Evolutionary conservation across 2,113 vertebrate genomes (phyloP), one percentile per base, ranked within the genome.

Genomic region (Phyllostomus hastatus): DNA sequence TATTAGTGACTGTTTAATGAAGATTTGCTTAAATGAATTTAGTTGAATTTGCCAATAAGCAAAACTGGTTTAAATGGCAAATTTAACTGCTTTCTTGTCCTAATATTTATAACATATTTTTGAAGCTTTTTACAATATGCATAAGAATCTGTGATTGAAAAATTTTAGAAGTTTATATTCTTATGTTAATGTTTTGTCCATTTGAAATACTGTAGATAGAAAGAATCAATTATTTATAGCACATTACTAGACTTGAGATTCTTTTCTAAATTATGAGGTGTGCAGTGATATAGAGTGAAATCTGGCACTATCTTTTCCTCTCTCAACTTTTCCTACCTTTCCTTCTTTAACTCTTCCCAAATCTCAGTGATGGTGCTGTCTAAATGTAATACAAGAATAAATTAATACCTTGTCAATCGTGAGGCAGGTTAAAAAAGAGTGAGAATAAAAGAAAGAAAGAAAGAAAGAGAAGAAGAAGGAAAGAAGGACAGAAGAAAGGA

Each of bases 121-220:
- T 92, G 43, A 97, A 80, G 35, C 43, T 95, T 96, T 88, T 97
- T 50, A 92, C 50, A 97, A 80, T 17, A 69, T 89, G 90, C 83
- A 94, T 94, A 67, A 59, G 57, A 94, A 96, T 95, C 88, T 97
- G 4, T 66, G 43, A 28, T 4, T 82, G 19, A 75, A 75, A 84
- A 67, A 2, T 16, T 24, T n/a, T 70, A 33, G 26, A 82, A 33
- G 19, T 26, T 66, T 50, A 50, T 72, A 91, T 93, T 96, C 10
- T 52, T 46, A 33, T 48, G 14, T 28, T 70, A 84, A 52, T 86
- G 10, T 75, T 87, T 67, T 64, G 7, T 69, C 19, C 10, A 20
- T n/a, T 73, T 79, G 48, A 87, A 86, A 75, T 90, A 41, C 3
- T 41, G 46, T n/a, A 75, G 7, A 72, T 22, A 87, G 4, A 24